Base-by-base conservation (phyloP, 2,888 invertebrate species). In the Drosophila sordidapex region DNA sequence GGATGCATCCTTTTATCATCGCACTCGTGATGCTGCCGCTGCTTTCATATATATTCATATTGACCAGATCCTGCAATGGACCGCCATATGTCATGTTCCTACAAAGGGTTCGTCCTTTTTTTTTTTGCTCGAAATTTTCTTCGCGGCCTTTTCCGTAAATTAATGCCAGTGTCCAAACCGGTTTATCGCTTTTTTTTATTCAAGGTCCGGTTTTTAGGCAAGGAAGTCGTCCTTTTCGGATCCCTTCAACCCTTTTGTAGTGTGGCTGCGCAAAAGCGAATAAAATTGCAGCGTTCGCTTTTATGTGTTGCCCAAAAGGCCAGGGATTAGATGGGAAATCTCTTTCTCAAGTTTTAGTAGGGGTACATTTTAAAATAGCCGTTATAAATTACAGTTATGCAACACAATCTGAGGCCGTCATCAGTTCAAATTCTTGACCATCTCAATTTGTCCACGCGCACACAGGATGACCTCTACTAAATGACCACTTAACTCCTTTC, bases 91-190 rank as follows among this genome's bases (percentile, higher is more conserved):
- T 67, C 60, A 38, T 68, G 38, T 56, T 75, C 56, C 67, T 74
- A 62, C 63, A 80, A 82, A 68, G 90, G 90, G 89, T 87, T 68
- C 70, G 53, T 71, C 75, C 76, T 77, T 81, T 87, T 85, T 86
- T 86, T 70, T 35, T 52, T 52, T 53, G 66, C 66, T 69, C 11
- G 13, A 69, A 73, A 83, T 81, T 90, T 90, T 88, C 89, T 90
- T 86, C 74, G 83, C 81, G 79, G 74, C 76, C 81, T 82, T 85
- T 74, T 70, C 65, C 52, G 62, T 81, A 87, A 82, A 70, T 80
- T 78, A 83, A 87, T 91, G 80, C 74, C 52, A 81, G 82, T 89
- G 90, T 91, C 89, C 87, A 87, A 90, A 90, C 90, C 91, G 90
- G 90, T 90, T 89, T 74, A 35, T 58, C 60, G 53, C 57, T 56